Evolutionary conservation across 1,140 invertebrate species (phyloP), one percentile per base, ranked within the genome.

Genomic region (Lucilia cuprina): DNA sequence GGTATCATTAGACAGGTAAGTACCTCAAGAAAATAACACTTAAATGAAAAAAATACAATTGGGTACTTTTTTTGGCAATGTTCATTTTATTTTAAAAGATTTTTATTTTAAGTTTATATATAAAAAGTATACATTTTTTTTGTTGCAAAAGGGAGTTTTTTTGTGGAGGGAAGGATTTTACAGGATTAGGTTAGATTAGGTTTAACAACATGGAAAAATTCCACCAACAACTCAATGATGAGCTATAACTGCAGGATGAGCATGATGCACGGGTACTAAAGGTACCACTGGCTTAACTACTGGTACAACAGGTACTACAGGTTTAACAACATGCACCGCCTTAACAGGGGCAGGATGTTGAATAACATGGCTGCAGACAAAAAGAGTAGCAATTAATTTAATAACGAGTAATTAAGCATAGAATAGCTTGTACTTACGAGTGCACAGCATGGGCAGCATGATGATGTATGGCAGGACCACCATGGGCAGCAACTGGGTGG

Each of bases 1-100:
- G 17, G 97, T 99, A 13, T 97, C 97, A 83, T 92, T 98, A 60
- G 97, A 99, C 93, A 96, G 97, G 97, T 98, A 92, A 93, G 94
- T 93, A 1, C 10, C 25, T 30, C 3, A 30, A 30, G 25, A 30
- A 30, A 30, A 30, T 30, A 35, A 17, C 55, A 77, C 17, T 77
- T n/a, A 82, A 82, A 65, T 19, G 47, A 14, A 78, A 50, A 49
- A 80, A 80, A 49, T 49, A 19, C 19, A 19, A 49, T 78, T 49
- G 2, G 19, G 13, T 19, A 60, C 65, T 77, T 34, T 80, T 41
- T 84, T 84, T 82, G 47, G 35, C 49, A 60, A 65, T 82, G 34
- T 82, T 82, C 60, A 70, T 84, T 74, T 83, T n/a, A 10, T 25
- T 30, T 55, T 17, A 41, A 41, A 21, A 55, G 74, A 74, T n/a